Evolutionary conservation across 2,888 invertebrate species (phyloP), one percentile per base, ranked within the genome.

Genomic region (Catocala nupta): DNA sequence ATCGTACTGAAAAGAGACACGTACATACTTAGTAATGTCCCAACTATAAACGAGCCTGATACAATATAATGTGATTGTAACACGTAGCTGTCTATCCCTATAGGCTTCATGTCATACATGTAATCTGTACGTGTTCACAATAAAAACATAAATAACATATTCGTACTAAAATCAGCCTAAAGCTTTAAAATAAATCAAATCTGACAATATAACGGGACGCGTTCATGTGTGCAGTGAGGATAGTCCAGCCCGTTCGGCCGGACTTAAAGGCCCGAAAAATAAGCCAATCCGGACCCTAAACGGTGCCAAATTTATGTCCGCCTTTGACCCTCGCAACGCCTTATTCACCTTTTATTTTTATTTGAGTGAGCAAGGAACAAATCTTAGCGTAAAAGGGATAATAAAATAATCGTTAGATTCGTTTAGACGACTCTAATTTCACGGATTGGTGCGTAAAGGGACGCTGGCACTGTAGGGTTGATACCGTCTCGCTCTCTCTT

Each of bases 321-420:
- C 78, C 87, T 82, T 91, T 92, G 93, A 93, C 93, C 93, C 93
- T 88, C 84, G 82, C 85, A 83, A 85, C 89, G 89, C 87, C 88
- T 93, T 93, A 90, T 84, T 93, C 94, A 93, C 93, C 92, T 93
- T 92, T 93, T 93, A 93, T 93, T 94, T 94, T 94, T 94, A 93
- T 94, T 93, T 92, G 92, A 93, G 88, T 94, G 94, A 93, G 92
- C 94, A 94, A 93, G 94, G 88, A 94, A 93, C 94, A 93, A 94
- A 93, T 94, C 94, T 94, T 93, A 93, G 93, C 87, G 92, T 87
- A 92, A 92, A 93, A 92, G 90, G 93, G 92, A 93, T 93, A 94
- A 93, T 94, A 94, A 94, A 94, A 93, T 94, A 94, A 94, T 93
- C 94, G 94, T 93, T 93, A 93, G 91, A 93, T 93, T 92, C 94